Base-by-base conservation (phyloP, 2,113 vertebrate species). In the Brachionichthys hirsutus region DNA sequence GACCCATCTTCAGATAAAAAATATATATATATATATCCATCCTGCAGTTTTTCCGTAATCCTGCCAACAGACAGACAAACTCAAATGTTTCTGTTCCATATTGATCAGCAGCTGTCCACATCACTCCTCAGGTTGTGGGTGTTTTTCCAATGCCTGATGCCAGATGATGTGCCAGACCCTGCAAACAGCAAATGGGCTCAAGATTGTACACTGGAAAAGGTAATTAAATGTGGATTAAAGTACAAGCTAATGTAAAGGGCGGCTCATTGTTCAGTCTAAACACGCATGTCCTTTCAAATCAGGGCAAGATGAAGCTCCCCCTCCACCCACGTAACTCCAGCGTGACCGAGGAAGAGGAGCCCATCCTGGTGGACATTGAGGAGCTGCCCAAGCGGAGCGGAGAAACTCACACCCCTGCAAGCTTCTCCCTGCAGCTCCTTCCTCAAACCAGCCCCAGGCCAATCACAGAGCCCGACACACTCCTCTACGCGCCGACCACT, bases 121-220 rank as follows among this genome's bases (percentile, higher is more conserved):
- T 58, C 52, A 34, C 41, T 20, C 47, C 34, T 51, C 41, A 91
- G 91, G 62, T 61, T 83, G 0, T 67, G 43, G 11, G n/a, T 42
- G 12, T 55, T 76, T 56, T 82, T 81, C 45, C 66, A 65, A 12
- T 83, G 80, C 55, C 43, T 89, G 20, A 71, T 78, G 68, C 86
- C 76, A 1, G 85, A 78, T 42, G 68, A 67, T 13, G 84, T 92
- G 36, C 92, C 91, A 16, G 92, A 93, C 78, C 92, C 92, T 51
- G 89, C 88, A 53, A 93, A 93, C 76, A 92, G 92, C 82, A 92
- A 89, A 76, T 93, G 91, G 89, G 91, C 90, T 15, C 90, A 87
- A 72, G 81, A 90, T 38, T 91, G 63, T 36, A 44, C 17, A 4
- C 62, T 69, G 35, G 73, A 75, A 5, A 80, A 87, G 91, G 91